Evolutionary conservation across 2,797 vertebrate genomes (phyloP).

Genomic region (Clangula hyemalis): DNA sequence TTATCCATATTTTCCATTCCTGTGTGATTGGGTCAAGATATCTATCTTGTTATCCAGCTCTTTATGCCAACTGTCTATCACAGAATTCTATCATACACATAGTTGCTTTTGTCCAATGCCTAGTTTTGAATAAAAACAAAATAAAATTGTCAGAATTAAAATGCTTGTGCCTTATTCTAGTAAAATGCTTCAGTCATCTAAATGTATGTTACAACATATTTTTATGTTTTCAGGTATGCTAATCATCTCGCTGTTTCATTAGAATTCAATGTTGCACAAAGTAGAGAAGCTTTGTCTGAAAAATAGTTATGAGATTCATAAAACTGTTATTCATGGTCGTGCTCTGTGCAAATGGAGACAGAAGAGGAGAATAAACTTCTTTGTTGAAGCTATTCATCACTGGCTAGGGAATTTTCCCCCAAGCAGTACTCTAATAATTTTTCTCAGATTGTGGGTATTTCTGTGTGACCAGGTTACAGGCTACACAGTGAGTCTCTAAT

Average conservation of each 20-base stretch:
- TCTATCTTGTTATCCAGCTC: not conserved
- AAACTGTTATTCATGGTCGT: constrained; percentile 62
- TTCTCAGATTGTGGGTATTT: constrained; percentile 43
- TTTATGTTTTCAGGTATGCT: not conserved
- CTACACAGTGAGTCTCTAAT: constrained; percentile 36
- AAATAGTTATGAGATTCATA: constrained; percentile 53
- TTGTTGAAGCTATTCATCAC: constrained; percentile 57
- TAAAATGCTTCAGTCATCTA: not conserved
- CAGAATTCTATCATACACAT: not conserved
- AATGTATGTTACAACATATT: not conserved
- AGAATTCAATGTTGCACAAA: not conserved
- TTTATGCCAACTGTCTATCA: not conserved
- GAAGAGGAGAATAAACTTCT: constrained; percentile 60
- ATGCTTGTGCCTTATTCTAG: not conserved
- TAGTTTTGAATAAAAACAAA: not conserved
- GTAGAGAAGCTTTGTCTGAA: constrained; percentile 6
- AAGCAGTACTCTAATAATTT: constrained; percentile 66
- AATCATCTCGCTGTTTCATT: not conserved
- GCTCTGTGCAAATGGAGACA: constrained; percentile 34
- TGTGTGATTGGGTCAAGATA: not conserved
- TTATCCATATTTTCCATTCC: not conserved
- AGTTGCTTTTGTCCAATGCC: not conserved
- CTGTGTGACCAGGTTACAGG: constrained; percentile 44
- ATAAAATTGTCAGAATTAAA: not conserved
- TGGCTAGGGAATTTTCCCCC: constrained; percentile 65